Evolutionary conservation across 2,888 invertebrate species (phyloP).

Genomic region (Linnaemya tessellans): DNA sequence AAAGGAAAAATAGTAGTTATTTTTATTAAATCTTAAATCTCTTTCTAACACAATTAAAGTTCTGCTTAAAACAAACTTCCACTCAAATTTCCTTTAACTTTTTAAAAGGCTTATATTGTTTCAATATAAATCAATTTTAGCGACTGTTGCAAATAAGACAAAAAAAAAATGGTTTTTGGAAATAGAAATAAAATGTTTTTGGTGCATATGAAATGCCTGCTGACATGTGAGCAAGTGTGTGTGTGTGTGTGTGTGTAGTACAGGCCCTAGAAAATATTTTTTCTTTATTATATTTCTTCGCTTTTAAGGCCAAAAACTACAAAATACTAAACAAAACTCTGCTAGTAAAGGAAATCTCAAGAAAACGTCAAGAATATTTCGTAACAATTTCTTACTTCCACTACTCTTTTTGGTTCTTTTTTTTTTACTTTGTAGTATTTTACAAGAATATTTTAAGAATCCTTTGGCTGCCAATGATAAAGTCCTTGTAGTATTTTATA

Average conservation of each 20-base stretch:
- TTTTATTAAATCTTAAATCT: background rate
- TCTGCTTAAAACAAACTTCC: slow-evolving; percentile 24
- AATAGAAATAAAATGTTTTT: slow-evolving; percentile 62
- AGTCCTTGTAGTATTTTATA: slow-evolving; percentile 58
- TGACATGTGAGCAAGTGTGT: slow-evolving; percentile 58
- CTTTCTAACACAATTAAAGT: slow-evolving; percentile 1
- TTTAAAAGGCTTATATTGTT: slow-evolving; percentile 66
- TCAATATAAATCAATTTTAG: slow-evolving; percentile 74
- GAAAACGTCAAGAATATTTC: slow-evolving; percentile 69
- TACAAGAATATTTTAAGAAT: slow-evolving; percentile 44
- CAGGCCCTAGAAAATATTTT: slow-evolving; percentile 14
- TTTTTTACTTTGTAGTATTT: slow-evolving; percentile 7
- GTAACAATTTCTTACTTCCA: slow-evolving; percentile 48
- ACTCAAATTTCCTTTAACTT: slow-evolving; percentile 44
- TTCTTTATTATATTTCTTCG: background rate
- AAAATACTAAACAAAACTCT: slow-evolving; percentile 42
- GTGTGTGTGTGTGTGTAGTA: slow-evolving; percentile 19
- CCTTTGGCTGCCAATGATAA: slow-evolving; percentile 57
- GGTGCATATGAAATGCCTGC: slow-evolving; percentile 70
- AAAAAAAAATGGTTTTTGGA: slow-evolving; percentile 33
- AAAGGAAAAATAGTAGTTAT: no score
- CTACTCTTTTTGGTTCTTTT: background rate
- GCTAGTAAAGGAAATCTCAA: slow-evolving; percentile 57
- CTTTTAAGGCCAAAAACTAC: slow-evolving; percentile 52
- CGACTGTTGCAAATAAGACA: slow-evolving; percentile 52